These are phyloP conservation scores for Panzeria rudis DNA, from an alignment of 2,888 invertebrate species.

Conservation along the genomic window DNA sequence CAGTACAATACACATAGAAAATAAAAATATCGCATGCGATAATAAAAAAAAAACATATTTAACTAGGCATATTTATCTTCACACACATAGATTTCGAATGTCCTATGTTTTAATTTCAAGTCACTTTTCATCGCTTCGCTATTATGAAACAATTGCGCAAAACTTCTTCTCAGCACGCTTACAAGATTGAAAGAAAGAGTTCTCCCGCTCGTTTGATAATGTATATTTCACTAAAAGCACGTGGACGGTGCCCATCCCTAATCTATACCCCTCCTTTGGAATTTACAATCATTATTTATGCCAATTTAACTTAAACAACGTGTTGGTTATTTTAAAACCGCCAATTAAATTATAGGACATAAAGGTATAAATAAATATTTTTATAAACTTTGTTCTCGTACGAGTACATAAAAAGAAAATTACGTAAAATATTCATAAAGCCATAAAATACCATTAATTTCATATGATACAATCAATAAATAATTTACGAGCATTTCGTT, in stretches of 20 bases:
- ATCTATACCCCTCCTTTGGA: not conserved
- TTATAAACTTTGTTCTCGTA: not conserved
- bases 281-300: constrained; percentile 8
- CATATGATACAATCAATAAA: constrained; percentile 55
- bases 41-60: too few species aligned
- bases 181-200: too few species aligned
- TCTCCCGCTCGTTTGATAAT: too few species aligned
- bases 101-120: too few species aligned
- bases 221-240: too few species aligned
- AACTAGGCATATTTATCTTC: too few species aligned
- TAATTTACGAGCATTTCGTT: constrained; percentile 30
- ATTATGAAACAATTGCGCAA: too few species aligned
- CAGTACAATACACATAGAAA: too few species aligned
- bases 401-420: not conserved
- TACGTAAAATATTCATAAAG: constrained; percentile 32
- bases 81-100: too few species aligned
- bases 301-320: constrained; percentile 1
- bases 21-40: too few species aligned
- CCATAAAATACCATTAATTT: constrained; percentile 42
- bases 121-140: too few species aligned
- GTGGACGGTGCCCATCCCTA: not conserved
- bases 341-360: not conserved
- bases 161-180: too few species aligned
- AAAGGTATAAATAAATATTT: not conserved
- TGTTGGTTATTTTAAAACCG: constrained; percentile 8